Base-by-base conservation (phyloP, 2,888 invertebrate genomes). In the Amorpha juglandis region DNA sequence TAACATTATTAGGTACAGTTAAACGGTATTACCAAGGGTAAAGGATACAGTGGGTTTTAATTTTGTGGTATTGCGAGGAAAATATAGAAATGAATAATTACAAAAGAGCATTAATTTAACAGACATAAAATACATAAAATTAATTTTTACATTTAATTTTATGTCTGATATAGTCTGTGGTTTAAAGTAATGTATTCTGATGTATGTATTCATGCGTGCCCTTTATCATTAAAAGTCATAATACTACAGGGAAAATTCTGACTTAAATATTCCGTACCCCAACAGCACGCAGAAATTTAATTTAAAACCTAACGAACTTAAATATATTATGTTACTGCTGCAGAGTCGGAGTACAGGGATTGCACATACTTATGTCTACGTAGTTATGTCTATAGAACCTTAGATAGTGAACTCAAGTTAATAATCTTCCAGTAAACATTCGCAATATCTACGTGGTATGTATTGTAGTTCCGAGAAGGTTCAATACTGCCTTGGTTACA, bases 401-500 rank as follows among this genome's bases (percentile, higher is more conserved):
- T 58, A 16, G 38, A 8, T 42, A 58, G 42, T 58, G 42, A 38
- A 58, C 19, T 21, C 12, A 38, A 58, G 42, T 42, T 58, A 58
- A 42, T 58, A 58, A 42, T 38, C 38, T 58, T 19, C 58, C 58
- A 58, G 42, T 58, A 58, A 58, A 58, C 58, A 58, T 38, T 38
- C 11, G 42, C 38, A 33, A 53, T 33, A 53, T 58, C 9, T 58
- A 12, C 38, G 12, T 19, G 38, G 48, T 63, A 63, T 64, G 55
- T 53, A 51, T 19, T 6, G 42, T 35, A n/a, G 69, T 65, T 68
- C 45, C 35, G 47, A 50, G 48, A 73, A 72, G 77, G 80, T 87
- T 89, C 89, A 86, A 89, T 89, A 89, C 74, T 74, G 72, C 71
- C 75, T 70, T 78, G 73, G 80, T 76, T 75, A 78, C 79, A 74